A percentile compares a stretch with the other conserved stretches of the same genome.
Conservation (phyloP, 2,888 invertebrate species). For the Spilarctia lutea region DNA sequence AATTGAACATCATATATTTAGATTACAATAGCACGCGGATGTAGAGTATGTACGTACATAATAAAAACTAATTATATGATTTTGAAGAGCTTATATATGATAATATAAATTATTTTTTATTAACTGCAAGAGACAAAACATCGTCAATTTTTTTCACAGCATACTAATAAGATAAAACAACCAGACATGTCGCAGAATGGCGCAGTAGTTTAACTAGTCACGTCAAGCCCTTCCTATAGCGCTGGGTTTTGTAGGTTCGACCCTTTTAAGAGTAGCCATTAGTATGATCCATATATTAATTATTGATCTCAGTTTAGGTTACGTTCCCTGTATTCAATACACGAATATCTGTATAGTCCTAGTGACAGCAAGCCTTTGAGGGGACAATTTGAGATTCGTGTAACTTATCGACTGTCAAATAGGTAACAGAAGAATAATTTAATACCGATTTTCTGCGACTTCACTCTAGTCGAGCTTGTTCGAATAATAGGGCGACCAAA, state of each 20-base stretch:
- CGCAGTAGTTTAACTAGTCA: too few relatives aligned
- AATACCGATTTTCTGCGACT: background rate
- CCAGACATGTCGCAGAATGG: background rate
- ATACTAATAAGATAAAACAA: background rate
- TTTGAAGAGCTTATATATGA: background rate
- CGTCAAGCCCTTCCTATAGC: too few relatives aligned
- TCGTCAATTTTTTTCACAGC: background rate
- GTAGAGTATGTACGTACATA: background rate
- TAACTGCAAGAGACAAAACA: background rate
- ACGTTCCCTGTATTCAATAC: too few relatives aligned
- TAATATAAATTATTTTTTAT: background rate
- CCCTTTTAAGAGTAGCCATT: too few relatives aligned
- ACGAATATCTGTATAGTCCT: too few relatives aligned
- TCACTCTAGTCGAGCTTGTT: background rate
- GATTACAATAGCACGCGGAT: conserved; percentile 1
- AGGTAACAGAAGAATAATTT: background rate
- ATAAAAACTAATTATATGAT: background rate
- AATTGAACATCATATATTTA: background rate
- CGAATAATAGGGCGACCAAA: too few relatives aligned
- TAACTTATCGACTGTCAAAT: too few relatives aligned
- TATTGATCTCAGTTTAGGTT: too few relatives aligned
- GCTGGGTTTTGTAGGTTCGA: too few relatives aligned
- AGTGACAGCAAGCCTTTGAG: too few relatives aligned
- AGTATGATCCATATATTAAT: too few relatives aligned
- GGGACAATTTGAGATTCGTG: too few relatives aligned